Conservation (phyloP, 2,113 vertebrate species). For the Myotis brandtii region DNA sequence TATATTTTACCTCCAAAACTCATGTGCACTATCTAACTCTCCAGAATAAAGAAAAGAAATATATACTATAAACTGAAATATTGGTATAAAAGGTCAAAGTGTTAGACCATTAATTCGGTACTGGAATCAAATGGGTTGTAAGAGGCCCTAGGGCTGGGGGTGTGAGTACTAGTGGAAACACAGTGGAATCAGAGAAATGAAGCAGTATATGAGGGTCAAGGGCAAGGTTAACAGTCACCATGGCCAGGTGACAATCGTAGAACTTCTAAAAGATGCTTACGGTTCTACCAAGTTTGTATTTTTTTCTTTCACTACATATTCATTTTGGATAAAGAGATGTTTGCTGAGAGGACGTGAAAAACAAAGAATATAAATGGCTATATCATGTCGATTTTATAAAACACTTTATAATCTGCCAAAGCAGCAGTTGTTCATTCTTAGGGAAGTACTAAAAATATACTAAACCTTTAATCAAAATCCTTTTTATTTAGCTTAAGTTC, state of each 20-base stretch:
- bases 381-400: neutral
- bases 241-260: neutral
- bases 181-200: neutral
- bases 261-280: neutral
- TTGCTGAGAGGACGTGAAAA: neutral
- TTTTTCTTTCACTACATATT: neutral
- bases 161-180: accelerated
- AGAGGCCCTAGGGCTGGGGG: too few species aligned
- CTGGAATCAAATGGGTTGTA: neutral
- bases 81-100: constrained; percentile 15
- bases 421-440: neutral
- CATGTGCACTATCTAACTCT: neutral
- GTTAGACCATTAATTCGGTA: neutral
- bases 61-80: neutral
- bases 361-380: neutral
- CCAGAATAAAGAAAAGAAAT: neutral
- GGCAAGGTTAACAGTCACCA: neutral
- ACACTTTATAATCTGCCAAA: neutral
- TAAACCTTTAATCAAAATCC: neutral
- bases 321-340: neutral
- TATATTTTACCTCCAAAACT: neutral
- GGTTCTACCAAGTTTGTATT: neutral
- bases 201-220: accelerated
- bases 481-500: neutral
- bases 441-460: neutral